Evolutionary conservation across 2,888 invertebrate species (phyloP).

Genomic region (Acronicta alni): DNA sequence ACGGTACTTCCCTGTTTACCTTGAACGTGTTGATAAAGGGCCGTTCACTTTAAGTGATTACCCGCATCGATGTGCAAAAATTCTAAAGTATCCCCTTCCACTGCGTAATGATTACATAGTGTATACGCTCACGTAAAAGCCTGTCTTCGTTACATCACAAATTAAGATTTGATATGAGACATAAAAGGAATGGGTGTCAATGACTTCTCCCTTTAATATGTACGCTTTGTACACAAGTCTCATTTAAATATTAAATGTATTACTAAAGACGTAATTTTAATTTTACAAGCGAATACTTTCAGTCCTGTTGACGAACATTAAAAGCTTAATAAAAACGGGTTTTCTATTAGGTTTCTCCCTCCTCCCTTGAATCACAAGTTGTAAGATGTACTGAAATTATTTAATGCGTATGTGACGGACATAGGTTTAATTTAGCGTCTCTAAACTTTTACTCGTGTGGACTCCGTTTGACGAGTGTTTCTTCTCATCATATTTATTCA

Average conservation of each 20-base stretch:
- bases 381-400: too few relatives aligned
- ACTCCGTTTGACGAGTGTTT: not conserved
- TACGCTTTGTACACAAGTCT: slow-evolving; percentile 9
- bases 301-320: not conserved
- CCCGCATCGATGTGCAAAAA: slow-evolving; percentile 35
- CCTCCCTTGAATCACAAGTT: too few relatives aligned
- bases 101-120: slow-evolving; percentile 23
- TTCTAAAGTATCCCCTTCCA: slow-evolving; percentile 28
- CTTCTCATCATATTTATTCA: too few relatives aligned
- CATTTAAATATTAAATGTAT: slow-evolving; percentile 16
- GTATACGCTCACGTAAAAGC: slow-evolving; percentile 18
- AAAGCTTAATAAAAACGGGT: too few relatives aligned
- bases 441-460: not conserved
- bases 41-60: slow-evolving; percentile 69
- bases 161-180: slow-evolving; percentile 22
- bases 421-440: not conserved
- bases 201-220: slow-evolving; percentile 14
- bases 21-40: slow-evolving; percentile 82
- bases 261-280: slow-evolving; percentile 3
- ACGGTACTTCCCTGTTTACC: slow-evolving; percentile 76
- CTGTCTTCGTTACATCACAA: slow-evolving; percentile 18
- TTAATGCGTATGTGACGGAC: too few relatives aligned
- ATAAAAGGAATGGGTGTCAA: slow-evolving; percentile 27
- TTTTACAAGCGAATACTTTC: slow-evolving; percentile 8
- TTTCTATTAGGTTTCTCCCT: too few relatives aligned